Evolutionary conservation across 2,888 invertebrate species (phyloP).

Genomic region (Andricus curvator): DNA sequence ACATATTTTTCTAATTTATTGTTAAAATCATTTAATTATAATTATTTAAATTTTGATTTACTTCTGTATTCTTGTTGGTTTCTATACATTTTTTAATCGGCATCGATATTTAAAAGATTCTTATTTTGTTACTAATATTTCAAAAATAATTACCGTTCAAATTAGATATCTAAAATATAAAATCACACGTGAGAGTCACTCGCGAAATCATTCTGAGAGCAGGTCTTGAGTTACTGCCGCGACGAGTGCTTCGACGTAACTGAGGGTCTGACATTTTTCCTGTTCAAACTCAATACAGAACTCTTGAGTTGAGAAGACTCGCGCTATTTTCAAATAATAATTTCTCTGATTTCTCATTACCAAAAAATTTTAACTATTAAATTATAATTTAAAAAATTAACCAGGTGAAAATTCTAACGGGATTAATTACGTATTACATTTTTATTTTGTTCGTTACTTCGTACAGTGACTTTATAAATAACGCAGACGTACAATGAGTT

Average conservation of each 20-base stretch:
- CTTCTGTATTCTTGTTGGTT: neutral
- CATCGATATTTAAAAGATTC: neutral
- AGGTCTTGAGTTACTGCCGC: neutral
- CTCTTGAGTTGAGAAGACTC: neutral
- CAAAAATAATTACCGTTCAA: neutral
- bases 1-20: no score
- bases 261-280: conserved; percentile 9
- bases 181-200: neutral
- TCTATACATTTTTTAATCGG: neutral
- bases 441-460: conserved; percentile 52
- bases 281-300: neutral
- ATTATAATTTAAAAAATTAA: neutral
- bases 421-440: conserved; percentile 43
- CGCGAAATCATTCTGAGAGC: neutral
- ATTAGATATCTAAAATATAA: neutral
- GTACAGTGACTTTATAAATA: conserved; percentile 59
- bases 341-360: neutral
- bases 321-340: neutral
- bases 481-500: conserved; percentile 63
- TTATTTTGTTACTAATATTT: neutral
- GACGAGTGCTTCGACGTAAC: conserved; percentile 4
- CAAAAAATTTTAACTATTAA: neutral
- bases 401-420: neutral
- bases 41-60: neutral
- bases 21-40: neutral